Evolutionary conservation across 35 echinoderm and acorn worm species (phyloP).

Genomic region (Diadema setosum): DNA sequence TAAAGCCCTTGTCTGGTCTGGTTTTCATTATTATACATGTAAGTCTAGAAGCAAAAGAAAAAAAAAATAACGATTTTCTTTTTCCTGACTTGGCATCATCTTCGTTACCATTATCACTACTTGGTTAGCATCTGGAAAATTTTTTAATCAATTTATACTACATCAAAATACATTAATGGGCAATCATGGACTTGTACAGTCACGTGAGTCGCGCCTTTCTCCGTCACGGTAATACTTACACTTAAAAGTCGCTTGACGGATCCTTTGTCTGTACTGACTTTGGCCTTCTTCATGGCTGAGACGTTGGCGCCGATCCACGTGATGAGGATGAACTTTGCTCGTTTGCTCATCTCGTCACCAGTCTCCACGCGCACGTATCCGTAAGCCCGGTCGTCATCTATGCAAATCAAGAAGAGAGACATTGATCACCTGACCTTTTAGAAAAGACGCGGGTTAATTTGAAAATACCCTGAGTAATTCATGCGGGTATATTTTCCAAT

Average conservation of each 20-base stretch:
- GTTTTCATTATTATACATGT: too few species aligned
- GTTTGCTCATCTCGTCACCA: constrained; percentile 81
- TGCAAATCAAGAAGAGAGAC: too few species aligned
- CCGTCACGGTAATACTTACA: constrained; percentile 61
- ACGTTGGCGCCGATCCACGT: constrained; percentile 79
- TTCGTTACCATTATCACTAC: too few species aligned
- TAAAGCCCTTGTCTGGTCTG: too few species aligned
- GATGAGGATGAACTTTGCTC: constrained; percentile 85
- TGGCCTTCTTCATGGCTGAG: constrained; percentile 62
- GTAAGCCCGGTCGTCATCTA: constrained; percentile 78
- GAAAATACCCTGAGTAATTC: too few species aligned
- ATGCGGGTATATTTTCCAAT: too few species aligned
- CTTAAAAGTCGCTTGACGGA: constrained; percentile 51
- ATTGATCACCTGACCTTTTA: too few species aligned
- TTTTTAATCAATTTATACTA: not conserved
- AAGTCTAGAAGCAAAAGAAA: too few species aligned
- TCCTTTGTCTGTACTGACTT: constrained; percentile 87
- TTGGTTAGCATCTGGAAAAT: not conserved
- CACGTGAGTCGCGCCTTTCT: too few species aligned
- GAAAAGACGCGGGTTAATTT: too few species aligned
- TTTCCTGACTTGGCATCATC: too few species aligned
- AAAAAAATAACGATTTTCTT: too few species aligned
- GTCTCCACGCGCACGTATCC: constrained; percentile 56
- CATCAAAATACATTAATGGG: not conserved
- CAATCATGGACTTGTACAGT: not conserved